Conservation (phyloP, 2,888 invertebrate genomes). For the Troglohyphantes excavatus region DNA sequence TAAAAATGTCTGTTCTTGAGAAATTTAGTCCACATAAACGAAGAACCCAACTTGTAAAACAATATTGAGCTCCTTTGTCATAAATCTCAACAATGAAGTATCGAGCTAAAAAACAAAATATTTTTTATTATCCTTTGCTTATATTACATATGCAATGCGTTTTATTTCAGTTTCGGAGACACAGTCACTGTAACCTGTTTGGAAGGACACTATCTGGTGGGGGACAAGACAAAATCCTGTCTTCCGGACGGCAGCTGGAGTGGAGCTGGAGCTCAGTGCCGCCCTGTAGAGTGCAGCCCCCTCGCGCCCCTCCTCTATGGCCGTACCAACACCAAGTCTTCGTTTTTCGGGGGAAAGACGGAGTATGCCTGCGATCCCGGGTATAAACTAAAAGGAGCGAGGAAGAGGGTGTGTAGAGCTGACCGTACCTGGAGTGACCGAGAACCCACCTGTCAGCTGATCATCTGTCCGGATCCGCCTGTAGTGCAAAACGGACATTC, state of each 20-base stretch:
- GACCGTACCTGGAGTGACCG: slow-evolving; percentile 81
- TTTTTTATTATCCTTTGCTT: too few species aligned
- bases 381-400: slow-evolving; percentile 80
- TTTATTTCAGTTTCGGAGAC: slow-evolving; percentile 77
- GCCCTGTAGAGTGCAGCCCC: slow-evolving; percentile 81
- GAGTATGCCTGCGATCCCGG: slow-evolving; percentile 80
- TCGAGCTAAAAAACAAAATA: neutral
- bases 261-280: slow-evolving; percentile 81
- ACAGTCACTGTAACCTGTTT: slow-evolving; percentile 77
- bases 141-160: neutral
- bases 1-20: too few species aligned
- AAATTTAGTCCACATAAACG: too few species aligned
- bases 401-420: slow-evolving; percentile 81
- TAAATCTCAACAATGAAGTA: too few species aligned
- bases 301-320: slow-evolving; percentile 81
- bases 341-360: slow-evolving; percentile 47
- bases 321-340: slow-evolving; percentile 33
- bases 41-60: too few species aligned
- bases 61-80: too few species aligned
- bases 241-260: slow-evolving; percentile 81
- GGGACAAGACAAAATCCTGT: slow-evolving; percentile 80
- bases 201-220: slow-evolving; percentile 81
- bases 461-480: slow-evolving; percentile 81
- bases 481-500: slow-evolving; percentile 75
- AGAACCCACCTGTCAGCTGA: slow-evolving; percentile 81